Conservation (phyloP, 2,113 vertebrate genomes). For the Pteropus alecto region DNA sequence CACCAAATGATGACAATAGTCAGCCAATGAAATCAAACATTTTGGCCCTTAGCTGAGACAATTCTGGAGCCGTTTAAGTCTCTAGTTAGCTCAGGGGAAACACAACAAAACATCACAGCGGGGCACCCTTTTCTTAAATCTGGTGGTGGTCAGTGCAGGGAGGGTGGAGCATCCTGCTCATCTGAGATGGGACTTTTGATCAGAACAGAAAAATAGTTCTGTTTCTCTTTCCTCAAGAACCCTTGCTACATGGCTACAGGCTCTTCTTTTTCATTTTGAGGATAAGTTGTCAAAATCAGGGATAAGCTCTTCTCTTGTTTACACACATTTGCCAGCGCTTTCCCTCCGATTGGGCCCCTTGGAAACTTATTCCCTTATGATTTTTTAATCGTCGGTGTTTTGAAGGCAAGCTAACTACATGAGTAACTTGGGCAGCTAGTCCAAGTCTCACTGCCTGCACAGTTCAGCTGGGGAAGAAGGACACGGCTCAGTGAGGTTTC, state of each 20-base stretch:
- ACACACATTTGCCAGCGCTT: not conserved
- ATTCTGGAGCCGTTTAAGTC: not conserved
- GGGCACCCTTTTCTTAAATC: not conserved
- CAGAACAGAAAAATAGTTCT: not conserved
- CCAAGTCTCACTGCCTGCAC: not conserved
- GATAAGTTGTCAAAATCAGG: not conserved
- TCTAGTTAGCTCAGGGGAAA: not conserved
- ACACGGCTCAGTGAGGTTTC: constrained; percentile 16
- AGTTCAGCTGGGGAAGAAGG: not conserved
- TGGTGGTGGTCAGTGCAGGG: too few relatives aligned
- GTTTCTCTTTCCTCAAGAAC: not conserved
- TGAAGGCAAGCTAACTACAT: not conserved
- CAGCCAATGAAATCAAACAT: not conserved
- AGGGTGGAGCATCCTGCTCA: not conserved
- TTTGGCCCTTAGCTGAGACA: not conserved
- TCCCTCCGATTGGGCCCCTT: not conserved
- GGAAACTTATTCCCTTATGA: not conserved
- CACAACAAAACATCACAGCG: not conserved
- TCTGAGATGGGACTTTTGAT: not conserved
- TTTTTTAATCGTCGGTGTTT: constrained; percentile 2
- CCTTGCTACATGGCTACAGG: not conserved
- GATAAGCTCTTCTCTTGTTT: not conserved
- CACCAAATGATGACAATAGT: not conserved
- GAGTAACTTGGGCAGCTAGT: not conserved
- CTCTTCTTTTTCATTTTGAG: not conserved